These are phyloP conservation scores for Nudaria mundana DNA, from an alignment of 2,888 invertebrate species.

Conservation along the genomic window DNA sequence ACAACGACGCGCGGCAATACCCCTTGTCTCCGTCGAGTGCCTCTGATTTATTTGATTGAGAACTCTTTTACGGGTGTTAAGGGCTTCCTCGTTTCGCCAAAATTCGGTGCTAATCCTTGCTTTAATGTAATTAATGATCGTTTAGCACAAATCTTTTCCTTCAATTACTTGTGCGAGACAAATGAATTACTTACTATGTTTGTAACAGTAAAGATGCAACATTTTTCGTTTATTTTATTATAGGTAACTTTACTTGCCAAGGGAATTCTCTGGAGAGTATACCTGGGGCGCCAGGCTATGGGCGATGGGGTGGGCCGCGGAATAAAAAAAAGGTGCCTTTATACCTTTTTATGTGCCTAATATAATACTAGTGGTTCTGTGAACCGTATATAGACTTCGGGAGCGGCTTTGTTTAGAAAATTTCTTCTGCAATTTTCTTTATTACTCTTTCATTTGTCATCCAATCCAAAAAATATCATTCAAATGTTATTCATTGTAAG, in stretches of 20 bases:
- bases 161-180: neutral
- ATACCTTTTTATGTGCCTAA: too few relatives aligned
- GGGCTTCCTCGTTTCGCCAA: conserved; percentile 44
- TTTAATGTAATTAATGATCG: conserved; percentile 35
- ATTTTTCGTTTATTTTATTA: neutral
- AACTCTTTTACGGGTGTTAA: conserved; percentile 59
- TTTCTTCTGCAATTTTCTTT: too few relatives aligned
- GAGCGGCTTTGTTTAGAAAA: too few relatives aligned
- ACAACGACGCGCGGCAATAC: conserved; percentile 45
- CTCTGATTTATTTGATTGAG: conserved; percentile 72
- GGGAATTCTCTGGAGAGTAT: neutral
- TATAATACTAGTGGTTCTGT: too few relatives aligned
- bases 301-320: too few relatives aligned
- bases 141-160: conserved; percentile 3
- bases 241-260: neutral
- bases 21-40: conserved; percentile 50
- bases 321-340: too few relatives aligned
- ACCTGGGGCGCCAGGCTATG: too few relatives aligned
- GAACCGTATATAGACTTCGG: too few relatives aligned
- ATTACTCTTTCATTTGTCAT: too few relatives aligned
- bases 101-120: conserved; percentile 30
- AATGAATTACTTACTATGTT: neutral
- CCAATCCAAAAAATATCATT: too few relatives aligned
- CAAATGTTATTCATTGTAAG: too few relatives aligned
- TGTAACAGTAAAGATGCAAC: too few relatives aligned